Percentiles rank a stretch among this genome's conserved stretches.
Evolutionary conservation across 1,140 invertebrate species (phyloP).

Genomic region (Augochlora pura): DNA sequence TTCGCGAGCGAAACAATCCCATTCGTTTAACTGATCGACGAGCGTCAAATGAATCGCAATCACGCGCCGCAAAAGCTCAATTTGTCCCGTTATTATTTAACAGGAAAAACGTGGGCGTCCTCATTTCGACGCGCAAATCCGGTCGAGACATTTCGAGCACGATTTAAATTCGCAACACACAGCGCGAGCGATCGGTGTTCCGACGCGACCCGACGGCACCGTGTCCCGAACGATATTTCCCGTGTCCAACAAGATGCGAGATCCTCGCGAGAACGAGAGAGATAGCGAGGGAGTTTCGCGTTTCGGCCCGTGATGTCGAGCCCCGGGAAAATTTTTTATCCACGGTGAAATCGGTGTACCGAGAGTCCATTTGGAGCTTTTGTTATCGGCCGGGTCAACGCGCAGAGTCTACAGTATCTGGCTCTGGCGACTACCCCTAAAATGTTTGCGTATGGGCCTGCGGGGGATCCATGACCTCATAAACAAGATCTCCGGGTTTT

Average conservation of each 20-base stretch:
- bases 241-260: background rate
- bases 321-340: background rate
- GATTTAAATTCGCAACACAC: background rate
- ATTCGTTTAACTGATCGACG: background rate
- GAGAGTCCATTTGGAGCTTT: background rate
- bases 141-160: background rate
- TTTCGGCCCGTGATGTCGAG: background rate
- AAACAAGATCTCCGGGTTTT: constrained; percentile 6
- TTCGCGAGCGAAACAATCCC: background rate
- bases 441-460: background rate
- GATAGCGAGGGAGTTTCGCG: background rate
- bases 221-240: too few relatives aligned
- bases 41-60: too few relatives aligned
- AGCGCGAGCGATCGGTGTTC: too few relatives aligned
- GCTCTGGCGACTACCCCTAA: background rate
- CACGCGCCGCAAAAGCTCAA: background rate
- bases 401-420: background rate
- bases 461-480: background rate
- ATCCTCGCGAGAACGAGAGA: background rate
- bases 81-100: constrained; percentile 10
- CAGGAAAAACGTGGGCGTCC: background rate
- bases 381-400: constrained; percentile 1
- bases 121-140: background rate
- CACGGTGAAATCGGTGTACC: background rate
- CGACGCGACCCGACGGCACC: too few relatives aligned